A percentile compares a stretch with the other conserved stretches of the same genome.
Conservation (phyloP, 2,113 vertebrate species). For the Phaetusa simplex region DNA sequence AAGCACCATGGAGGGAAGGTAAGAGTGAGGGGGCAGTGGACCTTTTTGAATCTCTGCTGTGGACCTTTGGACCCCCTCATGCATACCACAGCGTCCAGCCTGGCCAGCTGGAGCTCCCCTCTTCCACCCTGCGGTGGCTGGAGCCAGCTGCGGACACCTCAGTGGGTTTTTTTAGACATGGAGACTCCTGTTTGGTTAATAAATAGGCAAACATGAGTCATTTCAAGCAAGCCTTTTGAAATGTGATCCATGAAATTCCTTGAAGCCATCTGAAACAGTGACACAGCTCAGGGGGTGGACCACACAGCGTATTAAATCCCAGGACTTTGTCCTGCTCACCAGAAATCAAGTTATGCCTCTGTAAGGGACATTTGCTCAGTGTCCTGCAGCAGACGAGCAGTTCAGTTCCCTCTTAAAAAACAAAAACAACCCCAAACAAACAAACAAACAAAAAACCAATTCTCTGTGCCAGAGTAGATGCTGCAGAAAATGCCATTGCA, state of each 20-base stretch:
- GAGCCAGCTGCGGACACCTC: neutral
- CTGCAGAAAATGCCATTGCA: neutral
- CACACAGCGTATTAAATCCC: neutral
- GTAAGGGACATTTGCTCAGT: neutral
- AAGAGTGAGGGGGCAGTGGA: neutral
- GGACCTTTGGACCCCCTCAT: rapidly evolving
- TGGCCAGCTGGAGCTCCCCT: neutral
- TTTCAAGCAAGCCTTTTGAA: neutral
- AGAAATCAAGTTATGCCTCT: rapidly evolving
- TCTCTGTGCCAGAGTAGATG: neutral
- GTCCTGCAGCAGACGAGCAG: neutral
- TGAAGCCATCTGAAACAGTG: neutral
- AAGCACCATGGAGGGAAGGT: conserved; percentile 33
- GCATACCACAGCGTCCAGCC: neutral
- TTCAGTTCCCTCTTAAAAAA: neutral
- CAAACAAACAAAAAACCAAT: too few relatives aligned
- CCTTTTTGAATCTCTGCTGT: neutral
- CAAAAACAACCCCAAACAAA: neutral
- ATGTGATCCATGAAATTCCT: neutral
- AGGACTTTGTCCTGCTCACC: neutral
- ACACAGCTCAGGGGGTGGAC: neutral
- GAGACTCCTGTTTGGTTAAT: neutral
- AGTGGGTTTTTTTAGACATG: neutral
- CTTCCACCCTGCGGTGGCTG: neutral
- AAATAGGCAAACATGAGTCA: neutral